Conservation (phyloP, 1,140 invertebrate genomes). For the Tetramorium alpestre region DNA sequence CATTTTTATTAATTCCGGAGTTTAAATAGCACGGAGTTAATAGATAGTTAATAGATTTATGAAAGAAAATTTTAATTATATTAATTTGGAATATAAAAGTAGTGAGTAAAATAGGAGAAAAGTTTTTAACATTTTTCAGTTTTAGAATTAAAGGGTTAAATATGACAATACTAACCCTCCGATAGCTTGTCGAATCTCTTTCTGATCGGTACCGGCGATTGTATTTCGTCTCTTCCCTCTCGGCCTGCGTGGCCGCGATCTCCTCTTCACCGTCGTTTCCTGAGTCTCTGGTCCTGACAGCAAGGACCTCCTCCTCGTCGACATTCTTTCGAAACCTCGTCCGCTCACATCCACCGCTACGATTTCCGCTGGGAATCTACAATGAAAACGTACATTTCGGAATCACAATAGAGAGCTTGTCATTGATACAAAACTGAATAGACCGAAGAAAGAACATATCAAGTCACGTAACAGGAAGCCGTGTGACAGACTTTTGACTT, state of each 20-base stretch:
- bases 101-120: not conserved
- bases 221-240: conserved; percentile 94
- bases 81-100: not conserved
- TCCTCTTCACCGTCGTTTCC: conserved; percentile 88
- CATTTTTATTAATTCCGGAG: not conserved
- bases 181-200: conserved; percentile 93
- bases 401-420: conserved; percentile 21
- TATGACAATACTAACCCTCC: conserved; percentile 88
- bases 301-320: conserved; percentile 92
- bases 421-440: conserved; percentile 11
- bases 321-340: conserved; percentile 94
- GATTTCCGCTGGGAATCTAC: conserved; percentile 94
- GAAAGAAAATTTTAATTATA: not conserved
- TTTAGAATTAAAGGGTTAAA: not conserved
- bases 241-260: conserved; percentile 91
- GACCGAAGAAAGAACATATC: not conserved
- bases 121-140: not conserved
- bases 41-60: not conserved
- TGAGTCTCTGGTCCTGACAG: conserved; percentile 86
- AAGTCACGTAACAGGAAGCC: not conserved
- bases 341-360: conserved; percentile 95
- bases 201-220: conserved; percentile 94
- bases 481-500: conserved; percentile 19
- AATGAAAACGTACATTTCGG: not conserved
- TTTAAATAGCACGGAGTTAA: not conserved